Evolutionary conservation across 1,140 invertebrate species (phyloP).

Genomic region (Drosophila truncata): DNA sequence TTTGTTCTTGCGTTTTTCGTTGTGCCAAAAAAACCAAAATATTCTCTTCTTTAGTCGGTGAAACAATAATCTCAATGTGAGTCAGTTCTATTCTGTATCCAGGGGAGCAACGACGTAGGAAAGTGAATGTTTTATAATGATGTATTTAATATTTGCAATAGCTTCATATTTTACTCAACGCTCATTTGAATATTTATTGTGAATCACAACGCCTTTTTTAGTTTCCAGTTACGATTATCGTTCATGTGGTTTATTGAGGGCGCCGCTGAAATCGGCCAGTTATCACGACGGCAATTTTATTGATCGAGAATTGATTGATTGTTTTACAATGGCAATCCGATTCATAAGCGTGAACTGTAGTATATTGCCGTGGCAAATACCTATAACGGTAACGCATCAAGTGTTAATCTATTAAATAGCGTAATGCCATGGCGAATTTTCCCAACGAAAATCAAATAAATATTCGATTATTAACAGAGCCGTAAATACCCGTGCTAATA

Average conservation of each 20-base stretch:
- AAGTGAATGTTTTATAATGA: conserved; percentile 22
- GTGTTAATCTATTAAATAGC: conserved; percentile 27
- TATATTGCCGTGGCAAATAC: conserved; percentile 15
- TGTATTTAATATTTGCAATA: conserved; percentile 2
- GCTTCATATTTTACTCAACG: background rate
- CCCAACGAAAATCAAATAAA: conserved; percentile 13
- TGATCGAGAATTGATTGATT: conserved; percentile 66
- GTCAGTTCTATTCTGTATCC: conserved; percentile 16
- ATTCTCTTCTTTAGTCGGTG: conserved; percentile 5
- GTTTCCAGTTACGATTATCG: conserved; percentile 5
- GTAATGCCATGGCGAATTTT: conserved; percentile 26
- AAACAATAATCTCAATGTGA: conserved; percentile 16
- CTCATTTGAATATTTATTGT: conserved; percentile 18
- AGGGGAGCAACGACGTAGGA: conserved; percentile 6
- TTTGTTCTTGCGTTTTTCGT: background rate
- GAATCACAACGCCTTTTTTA: conserved; percentile 22
- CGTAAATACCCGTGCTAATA: conserved; percentile 49
- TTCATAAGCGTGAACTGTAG: conserved; percentile 18
- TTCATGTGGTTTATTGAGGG: conserved; percentile 13
- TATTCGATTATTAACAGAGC: conserved; percentile 39
- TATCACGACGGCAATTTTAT: conserved; percentile 35
- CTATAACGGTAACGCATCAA: conserved; percentile 12
- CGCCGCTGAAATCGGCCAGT: conserved; percentile 15
- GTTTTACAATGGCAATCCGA: conserved; percentile 49
- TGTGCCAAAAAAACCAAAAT: conserved; percentile 3